These are phyloP conservation scores for Caprella mutica DNA, from an alignment of 2,888 invertebrate genomes.

Conservation along the genomic window DNA sequence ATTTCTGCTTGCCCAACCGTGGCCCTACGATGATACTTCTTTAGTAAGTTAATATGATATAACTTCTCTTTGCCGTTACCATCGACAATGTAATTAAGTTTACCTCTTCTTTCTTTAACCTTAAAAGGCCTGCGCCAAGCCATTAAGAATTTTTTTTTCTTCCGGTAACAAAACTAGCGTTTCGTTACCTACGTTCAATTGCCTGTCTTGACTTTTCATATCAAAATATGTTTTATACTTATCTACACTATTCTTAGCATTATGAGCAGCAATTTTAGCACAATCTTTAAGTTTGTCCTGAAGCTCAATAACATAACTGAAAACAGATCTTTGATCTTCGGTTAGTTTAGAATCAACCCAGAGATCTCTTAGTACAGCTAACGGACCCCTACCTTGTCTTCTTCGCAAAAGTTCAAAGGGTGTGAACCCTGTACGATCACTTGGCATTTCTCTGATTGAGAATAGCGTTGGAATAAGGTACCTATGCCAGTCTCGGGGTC, in stretches of 20 bases:
- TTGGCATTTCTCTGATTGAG: too few species aligned
- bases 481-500: too few species aligned
- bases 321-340: too few species aligned
- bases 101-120: neutral
- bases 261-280: conserved; percentile 5
- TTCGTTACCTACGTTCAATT: conserved; percentile 4
- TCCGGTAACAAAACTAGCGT: conserved; percentile 3
- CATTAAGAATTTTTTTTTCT: neutral
- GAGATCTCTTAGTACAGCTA: too few species aligned
- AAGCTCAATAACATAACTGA: too few species aligned
- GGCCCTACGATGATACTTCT: neutral
- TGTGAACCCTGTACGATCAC: too few species aligned
- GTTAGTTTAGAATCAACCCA: too few species aligned
- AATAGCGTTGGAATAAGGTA: too few species aligned
- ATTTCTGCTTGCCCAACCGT: neutral
- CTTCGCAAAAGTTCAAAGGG: too few species aligned
- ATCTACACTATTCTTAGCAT: neutral
- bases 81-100: conserved; percentile 5
- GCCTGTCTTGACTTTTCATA: neutral
- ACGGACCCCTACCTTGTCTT: too few species aligned
- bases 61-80: neutral
- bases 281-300: neutral
- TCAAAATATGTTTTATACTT: conserved; percentile 13
- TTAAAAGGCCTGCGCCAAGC: conserved; percentile 7
- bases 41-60: conserved; percentile 4